Base-by-base conservation (phyloP, 2,113 vertebrate species). In the Oxygymnocypris stewartii region DNA sequence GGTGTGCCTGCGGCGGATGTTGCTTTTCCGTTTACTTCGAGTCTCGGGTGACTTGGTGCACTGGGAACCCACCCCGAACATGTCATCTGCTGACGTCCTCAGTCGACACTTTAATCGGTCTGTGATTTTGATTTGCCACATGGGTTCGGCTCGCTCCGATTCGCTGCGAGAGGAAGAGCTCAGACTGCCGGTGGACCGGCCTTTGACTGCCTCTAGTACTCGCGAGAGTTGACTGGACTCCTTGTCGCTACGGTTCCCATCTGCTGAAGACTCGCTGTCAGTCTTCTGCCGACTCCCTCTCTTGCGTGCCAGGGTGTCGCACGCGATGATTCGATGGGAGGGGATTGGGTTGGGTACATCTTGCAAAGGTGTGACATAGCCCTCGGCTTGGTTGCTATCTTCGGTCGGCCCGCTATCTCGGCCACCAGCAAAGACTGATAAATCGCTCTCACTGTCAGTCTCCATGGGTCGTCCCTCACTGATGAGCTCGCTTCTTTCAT, bases 381-480 rank as follows among this genome's bases (percentile, higher is more conserved):
- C 20, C 3, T 71, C 86, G 23, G 44, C 44, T 13, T 18, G 54
- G 84, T 10, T 75, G 85, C 5, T 79, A 5, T 94, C 95, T 6
- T 92, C 88, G 87, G 92, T 1, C 88, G 91, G 9, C 88, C 91
- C 69, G 84, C 90, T 89, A 93, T 93, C 74, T 91, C 95, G 0
- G 85, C 88, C 35, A 49, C 88, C 87, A 18, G 95, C 92, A 76
- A 97, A 98, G 25, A 97, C 95, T 0, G 97, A 96, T 82, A 97
- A 96, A 86, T 99, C 97, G 1, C 93, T 97, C 91, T 99, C 98
- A 0, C 97, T 99, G 94, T 99, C 98, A 0, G 97, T 98, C 94
- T 99, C 98, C 92, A 95, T 89, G 0, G 95, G 94, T 25, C 97
- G 94, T 9, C 97, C 98, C 84, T 99, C 97, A 0, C 98, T 99